Percentiles rank a stretch among this genome's conserved stretches.
phyloP scores from a whole-genome alignment of 1,140 invertebrate genomes.

The Aleiodes sp. region DNA sequence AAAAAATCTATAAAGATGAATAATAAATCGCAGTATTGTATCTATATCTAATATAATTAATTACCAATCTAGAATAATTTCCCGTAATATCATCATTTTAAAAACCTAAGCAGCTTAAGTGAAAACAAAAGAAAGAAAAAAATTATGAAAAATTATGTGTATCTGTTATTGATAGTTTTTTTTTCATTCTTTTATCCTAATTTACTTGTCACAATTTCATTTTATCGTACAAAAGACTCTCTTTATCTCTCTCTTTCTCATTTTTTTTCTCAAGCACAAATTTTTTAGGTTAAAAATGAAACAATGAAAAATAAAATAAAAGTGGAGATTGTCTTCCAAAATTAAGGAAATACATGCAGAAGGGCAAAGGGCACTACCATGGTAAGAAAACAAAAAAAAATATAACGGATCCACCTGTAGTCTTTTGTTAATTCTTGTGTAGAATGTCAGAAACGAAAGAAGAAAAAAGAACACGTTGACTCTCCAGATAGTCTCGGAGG shows the following conservation, averaged over 20 bases:
- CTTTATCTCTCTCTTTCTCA: conserved; percentile 44
- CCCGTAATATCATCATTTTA: background rate
- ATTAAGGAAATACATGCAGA: too few relatives aligned
- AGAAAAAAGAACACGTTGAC: background rate
- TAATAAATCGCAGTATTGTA: conserved; percentile 37
- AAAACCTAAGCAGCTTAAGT: conserved; percentile 29
- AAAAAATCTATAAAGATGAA: conserved; percentile 1
- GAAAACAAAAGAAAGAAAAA: conserved; percentile 21
- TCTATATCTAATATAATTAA: conserved; percentile 31
- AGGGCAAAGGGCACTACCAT: too few relatives aligned
- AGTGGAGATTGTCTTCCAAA: too few relatives aligned
- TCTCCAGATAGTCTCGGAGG: too few relatives aligned
- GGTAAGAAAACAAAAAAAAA: conserved; percentile 22
- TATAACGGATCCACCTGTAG: conserved; percentile 1
- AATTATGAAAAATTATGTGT: conserved; percentile 37
- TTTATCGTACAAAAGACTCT: conserved; percentile 43
- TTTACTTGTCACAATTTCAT: conserved; percentile 31
- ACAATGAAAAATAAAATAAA: too few relatives aligned
- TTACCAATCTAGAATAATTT: conserved; percentile 25
- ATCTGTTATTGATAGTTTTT: conserved; percentile 49
- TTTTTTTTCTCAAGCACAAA: background rate
- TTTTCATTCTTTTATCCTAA: conserved; percentile 37
- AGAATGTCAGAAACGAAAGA: background rate
- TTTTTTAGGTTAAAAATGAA: background rate
- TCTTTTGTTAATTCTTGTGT: background rate